Evolutionary conservation across 2,888 invertebrate species (phyloP), one percentile per base, ranked within the genome.

Genomic region (Platynereis dumerilii): DNA sequence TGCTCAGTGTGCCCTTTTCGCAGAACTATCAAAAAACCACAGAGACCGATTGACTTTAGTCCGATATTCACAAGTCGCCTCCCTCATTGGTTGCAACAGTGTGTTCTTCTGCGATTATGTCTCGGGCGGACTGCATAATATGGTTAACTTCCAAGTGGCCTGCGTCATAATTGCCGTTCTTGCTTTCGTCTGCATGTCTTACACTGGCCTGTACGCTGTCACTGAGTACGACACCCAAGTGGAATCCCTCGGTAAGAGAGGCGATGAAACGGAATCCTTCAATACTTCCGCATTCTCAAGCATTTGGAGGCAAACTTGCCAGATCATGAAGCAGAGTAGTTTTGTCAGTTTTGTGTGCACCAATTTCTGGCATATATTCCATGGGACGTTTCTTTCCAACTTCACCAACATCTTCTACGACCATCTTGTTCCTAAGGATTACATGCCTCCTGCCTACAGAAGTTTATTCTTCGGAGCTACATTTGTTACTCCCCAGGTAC

Each of bases 1-100:
- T 7, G 83, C 84, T 0, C 75, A 76, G 42, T 84, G 83, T 65
- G 80, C 82, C 45, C 69, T 85, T 2, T 83, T 83, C 64, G 78
- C 84, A 0, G 85, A 85, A 66, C 72, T 81, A 20, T 79, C 82
- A 2, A 66, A 73, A 26, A 75, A 77, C 7, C 79, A 79, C 5
- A 66, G 75, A 5, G 75, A 78, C 53, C 70, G 85, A 34, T 72
- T 85, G 5, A 72, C 73, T 48, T 77, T 84, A 15, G 75, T 83
- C 45, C 78, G 80, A 66, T 84, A 80, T 66, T 74, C 79, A 2
- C 74, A 78, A 42, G 59, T 79, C 2, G 78, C 75, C 0, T 60
- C 66, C 12, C 54, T 82, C 0, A 55, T 79, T 20, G 81, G 78
- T 1, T 71, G 74, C 0, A 71, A 69, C 17, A 72, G 72, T 26